Conservation (phyloP, 2,797 vertebrate species). For the Leptoclinus maculatus region DNA sequence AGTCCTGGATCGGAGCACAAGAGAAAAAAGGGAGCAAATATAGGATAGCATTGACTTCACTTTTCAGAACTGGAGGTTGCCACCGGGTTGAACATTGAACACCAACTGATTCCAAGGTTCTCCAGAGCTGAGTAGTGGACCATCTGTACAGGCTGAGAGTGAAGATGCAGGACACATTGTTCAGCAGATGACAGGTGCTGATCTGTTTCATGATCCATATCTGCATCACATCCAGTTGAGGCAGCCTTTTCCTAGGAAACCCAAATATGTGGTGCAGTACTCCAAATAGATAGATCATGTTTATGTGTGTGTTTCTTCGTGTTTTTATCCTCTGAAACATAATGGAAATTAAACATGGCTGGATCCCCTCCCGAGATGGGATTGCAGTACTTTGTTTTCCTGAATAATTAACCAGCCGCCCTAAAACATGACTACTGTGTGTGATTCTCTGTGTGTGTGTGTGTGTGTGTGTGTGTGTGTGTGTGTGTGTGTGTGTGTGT, state of each 20-base stretch:
- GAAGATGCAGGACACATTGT: too few species aligned
- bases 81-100: too few species aligned
- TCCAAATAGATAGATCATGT: conserved; percentile 5
- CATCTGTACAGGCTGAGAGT: too few species aligned
- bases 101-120: too few species aligned
- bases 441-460: background rate
- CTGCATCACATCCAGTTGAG: background rate
- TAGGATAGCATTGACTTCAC: too few species aligned
- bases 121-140: too few species aligned
- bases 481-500: background rate
- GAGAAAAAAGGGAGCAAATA: too few species aligned
- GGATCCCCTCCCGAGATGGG: background rate
- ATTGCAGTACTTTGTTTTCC: conserved; percentile 42
- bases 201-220: too few species aligned
- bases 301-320: background rate
- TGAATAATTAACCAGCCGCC: conserved; percentile 48
- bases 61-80: too few species aligned
- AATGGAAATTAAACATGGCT: conserved; percentile 27
- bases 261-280: background rate
- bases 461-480: background rate
- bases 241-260: background rate
- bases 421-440: conserved; percentile 32
- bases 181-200: too few species aligned
- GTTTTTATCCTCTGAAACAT: conserved; percentile 13
- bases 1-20: too few species aligned